These are phyloP conservation scores for Grammomys surdaster DNA, from an alignment of 2,113 vertebrate genomes.

Conservation along the genomic window DNA sequence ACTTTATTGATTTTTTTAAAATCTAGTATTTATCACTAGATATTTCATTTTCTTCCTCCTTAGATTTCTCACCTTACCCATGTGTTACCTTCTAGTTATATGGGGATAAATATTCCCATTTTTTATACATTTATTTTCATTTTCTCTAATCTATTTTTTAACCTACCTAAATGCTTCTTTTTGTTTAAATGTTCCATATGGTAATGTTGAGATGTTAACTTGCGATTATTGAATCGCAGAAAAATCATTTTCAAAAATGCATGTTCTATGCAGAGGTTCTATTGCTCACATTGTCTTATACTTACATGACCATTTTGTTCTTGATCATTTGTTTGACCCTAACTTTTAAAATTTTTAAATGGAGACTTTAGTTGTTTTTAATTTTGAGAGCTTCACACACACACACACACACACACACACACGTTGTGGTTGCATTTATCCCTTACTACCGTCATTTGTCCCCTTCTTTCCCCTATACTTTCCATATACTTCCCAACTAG, in stretches of 20 bases:
- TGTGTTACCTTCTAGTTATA: not conserved
- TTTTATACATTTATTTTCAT: not conserved
- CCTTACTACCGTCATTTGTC: not conserved
- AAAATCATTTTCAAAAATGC: not conserved
- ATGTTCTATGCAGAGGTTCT: not conserved
- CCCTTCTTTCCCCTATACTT: no score
- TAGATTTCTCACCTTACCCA: not conserved
- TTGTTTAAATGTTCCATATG: not conserved
- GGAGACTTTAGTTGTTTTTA: not conserved
- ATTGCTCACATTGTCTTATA: not conserved
- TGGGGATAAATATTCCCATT: not conserved
- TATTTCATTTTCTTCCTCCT: not conserved
- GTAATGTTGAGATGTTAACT: not conserved
- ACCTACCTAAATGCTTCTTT: not conserved
- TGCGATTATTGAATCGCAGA: not conserved
- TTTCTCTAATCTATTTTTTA: conserved; percentile 7
- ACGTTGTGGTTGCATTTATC: not conserved
- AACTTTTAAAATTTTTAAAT: not conserved
- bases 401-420: not conserved
- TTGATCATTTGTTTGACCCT: conserved; percentile 12
- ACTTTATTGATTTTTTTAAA: not conserved
- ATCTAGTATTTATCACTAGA: not conserved
- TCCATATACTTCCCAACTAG: not conserved
- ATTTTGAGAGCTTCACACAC: not conserved
- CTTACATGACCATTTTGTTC: not conserved